Percentiles rank a stretch among this genome's conserved stretches.
phyloP scores from a whole-genome alignment of 2,113 vertebrate genomes.

The Antennarius striatus region DNA sequence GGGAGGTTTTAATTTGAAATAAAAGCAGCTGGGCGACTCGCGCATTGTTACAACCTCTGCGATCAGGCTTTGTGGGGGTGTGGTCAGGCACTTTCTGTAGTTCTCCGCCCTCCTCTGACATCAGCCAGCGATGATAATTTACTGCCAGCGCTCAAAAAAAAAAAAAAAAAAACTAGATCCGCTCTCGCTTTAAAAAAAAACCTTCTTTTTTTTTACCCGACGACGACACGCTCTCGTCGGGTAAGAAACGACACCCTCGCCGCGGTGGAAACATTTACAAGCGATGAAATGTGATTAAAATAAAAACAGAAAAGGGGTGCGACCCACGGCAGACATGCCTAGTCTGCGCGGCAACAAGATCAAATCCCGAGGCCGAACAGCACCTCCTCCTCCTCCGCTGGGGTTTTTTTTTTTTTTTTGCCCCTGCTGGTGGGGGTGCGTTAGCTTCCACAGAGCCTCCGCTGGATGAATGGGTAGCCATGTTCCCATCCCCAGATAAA shows the following conservation, averaged over 20 bases:
- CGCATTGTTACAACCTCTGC: conserved; percentile 14
- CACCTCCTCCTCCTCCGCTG: conserved; percentile 40
- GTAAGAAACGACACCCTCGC: neutral
- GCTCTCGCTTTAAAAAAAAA: neutral
- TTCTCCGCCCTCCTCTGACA: conserved; percentile 73
- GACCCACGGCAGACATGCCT: neutral
- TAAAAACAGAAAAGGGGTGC: neutral
- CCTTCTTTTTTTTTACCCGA: neutral
- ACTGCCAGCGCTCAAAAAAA: conserved; percentile 56
- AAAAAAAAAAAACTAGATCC: conserved; percentile 24
- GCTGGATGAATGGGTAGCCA: conserved; percentile 81
- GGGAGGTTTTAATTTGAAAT: conserved; percentile 7
- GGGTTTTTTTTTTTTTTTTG: conserved; percentile 22
- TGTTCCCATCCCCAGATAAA: conserved; percentile 66
- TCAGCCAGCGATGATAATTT: conserved; percentile 72
- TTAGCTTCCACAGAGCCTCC: conserved; percentile 56
- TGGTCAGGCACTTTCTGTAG: conserved; percentile 43
- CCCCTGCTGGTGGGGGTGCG: conserved; percentile 12
- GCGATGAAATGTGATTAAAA: neutral
- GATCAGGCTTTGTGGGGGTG: conserved; percentile 47
- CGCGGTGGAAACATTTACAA: neutral
- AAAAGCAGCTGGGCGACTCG: neutral
- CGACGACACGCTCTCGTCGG: conserved; percentile 10
- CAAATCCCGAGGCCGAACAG: conserved; percentile 61
- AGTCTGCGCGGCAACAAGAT: conserved; percentile 62